These are phyloP conservation scores for Pheosia tremula DNA, from an alignment of 2,888 invertebrate genomes.

Conservation along the genomic window DNA sequence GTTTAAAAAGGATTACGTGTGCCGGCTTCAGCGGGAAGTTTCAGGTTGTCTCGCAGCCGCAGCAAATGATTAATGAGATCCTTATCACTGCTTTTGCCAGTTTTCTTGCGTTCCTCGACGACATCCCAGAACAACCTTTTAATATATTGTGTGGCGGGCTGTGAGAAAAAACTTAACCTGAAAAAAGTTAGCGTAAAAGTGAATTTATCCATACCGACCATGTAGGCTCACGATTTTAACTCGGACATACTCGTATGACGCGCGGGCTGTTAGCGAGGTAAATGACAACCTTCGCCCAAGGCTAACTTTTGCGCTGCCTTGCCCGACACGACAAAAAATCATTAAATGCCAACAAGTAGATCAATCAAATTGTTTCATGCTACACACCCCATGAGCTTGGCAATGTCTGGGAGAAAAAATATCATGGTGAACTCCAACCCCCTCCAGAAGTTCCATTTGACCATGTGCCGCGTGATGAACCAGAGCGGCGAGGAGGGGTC, in stretches of 20 bases:
- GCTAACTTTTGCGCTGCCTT: no score
- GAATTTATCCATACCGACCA: no score
- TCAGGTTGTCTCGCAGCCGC: conserved; percentile 61
- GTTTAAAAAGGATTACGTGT: conserved; percentile 35
- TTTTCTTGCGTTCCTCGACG: conserved; percentile 52
- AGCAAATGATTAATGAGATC: conserved; percentile 68
- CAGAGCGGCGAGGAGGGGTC: conserved; percentile 63
- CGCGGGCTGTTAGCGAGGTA: no score
- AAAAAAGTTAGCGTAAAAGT: conserved; percentile 15
- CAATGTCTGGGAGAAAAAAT: conserved; percentile 61
- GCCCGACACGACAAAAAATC: no score
- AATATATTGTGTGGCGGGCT: conserved; percentile 58
- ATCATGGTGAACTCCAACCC: conserved; percentile 66
- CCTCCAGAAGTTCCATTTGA: conserved; percentile 66
- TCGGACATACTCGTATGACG: no score
- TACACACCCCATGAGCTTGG: conserved; percentile 54
- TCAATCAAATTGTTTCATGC: no score
- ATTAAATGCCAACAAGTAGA: no score
- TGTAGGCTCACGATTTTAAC: no score
- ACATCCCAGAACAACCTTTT: conserved; percentile 61
- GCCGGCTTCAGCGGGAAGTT: conserved; percentile 54
- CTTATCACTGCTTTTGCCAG: conserved; percentile 43
- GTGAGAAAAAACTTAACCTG: conserved; percentile 66
- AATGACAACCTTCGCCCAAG: no score
- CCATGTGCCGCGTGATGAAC: conserved; percentile 69